Percentiles rank a stretch among this genome's conserved stretches.
phyloP scores from a whole-genome alignment of 2,888 invertebrate species.

The Drosophila neotestacea region DNA sequence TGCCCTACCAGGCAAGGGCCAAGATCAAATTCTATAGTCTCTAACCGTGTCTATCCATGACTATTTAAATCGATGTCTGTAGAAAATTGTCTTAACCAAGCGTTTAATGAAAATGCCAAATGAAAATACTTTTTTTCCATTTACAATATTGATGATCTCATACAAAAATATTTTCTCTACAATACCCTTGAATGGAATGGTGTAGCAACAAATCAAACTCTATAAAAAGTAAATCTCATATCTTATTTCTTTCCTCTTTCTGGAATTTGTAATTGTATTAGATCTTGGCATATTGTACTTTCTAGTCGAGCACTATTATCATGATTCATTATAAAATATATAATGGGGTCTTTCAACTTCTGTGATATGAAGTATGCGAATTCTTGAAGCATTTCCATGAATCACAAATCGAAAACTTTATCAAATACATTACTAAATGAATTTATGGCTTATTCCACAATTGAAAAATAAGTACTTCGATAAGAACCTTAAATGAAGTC shows the following conservation, averaged over 20 bases:
- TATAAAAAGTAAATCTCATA: background rate
- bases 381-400: constrained; percentile 13
- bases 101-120: constrained; percentile 74
- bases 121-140: constrained; percentile 34
- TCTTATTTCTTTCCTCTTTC: background rate
- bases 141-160: constrained; percentile 37
- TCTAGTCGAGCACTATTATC: background rate
- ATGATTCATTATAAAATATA: background rate
- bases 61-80: constrained; percentile 53
- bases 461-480: constrained; percentile 17
- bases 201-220: background rate
- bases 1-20: constrained; percentile 34
- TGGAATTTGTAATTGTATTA: background rate
- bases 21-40: constrained; percentile 23
- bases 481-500: constrained; percentile 19
- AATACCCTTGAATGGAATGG: background rate
- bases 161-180: background rate
- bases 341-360: background rate
- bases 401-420: constrained; percentile 14
- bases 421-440: constrained; percentile 6
- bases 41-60: constrained; percentile 31
- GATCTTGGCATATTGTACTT: background rate
- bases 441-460: constrained; percentile 29
- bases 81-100: constrained; percentile 56
- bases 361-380: constrained; percentile 3